These are phyloP conservation scores for Drosophila limbata DNA, from an alignment of 2,888 invertebrate genomes.

Conservation along the genomic window DNA sequence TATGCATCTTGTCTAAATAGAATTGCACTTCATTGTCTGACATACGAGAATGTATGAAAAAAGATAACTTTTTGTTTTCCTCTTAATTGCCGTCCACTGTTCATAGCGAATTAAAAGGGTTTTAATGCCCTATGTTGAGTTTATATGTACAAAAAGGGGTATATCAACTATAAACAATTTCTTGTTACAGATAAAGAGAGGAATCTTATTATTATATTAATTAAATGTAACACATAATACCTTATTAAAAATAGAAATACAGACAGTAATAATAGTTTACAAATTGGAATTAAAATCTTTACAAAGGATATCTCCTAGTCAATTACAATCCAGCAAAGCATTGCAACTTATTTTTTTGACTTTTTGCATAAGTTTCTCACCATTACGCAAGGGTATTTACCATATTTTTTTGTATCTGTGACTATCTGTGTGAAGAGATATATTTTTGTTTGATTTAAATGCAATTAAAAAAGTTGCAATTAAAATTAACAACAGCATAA, in stretches of 20 bases:
- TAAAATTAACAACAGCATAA: conserved; percentile 70
- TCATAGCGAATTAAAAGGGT: conserved; percentile 27
- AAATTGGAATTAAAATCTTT: neutral
- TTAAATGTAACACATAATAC: too few relatives aligned
- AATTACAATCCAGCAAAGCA: neutral
- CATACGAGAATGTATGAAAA: conserved; percentile 1
- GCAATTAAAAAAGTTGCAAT: conserved; percentile 75
- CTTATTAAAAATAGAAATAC: too few relatives aligned
- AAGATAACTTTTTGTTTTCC: conserved; percentile 28
- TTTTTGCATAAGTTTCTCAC: conserved; percentile 33
- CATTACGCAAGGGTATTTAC: conserved; percentile 20
- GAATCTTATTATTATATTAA: too few relatives aligned
- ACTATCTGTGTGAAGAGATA: conserved; percentile 1
- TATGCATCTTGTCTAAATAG: conserved; percentile 43
- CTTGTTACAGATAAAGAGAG: too few relatives aligned
- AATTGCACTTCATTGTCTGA: conserved; percentile 40
- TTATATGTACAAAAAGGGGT: neutral
- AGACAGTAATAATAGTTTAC: too few relatives aligned
- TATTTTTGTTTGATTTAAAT: conserved; percentile 60
- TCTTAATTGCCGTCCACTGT: conserved; percentile 57
- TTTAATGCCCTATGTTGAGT: neutral
- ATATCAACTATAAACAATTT: neutral
- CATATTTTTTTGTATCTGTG: neutral
- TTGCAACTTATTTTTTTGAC: neutral
- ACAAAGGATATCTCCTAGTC: neutral